Conservation (phyloP, 2,888 invertebrate genomes). For the Cheilosia vulpina region DNA sequence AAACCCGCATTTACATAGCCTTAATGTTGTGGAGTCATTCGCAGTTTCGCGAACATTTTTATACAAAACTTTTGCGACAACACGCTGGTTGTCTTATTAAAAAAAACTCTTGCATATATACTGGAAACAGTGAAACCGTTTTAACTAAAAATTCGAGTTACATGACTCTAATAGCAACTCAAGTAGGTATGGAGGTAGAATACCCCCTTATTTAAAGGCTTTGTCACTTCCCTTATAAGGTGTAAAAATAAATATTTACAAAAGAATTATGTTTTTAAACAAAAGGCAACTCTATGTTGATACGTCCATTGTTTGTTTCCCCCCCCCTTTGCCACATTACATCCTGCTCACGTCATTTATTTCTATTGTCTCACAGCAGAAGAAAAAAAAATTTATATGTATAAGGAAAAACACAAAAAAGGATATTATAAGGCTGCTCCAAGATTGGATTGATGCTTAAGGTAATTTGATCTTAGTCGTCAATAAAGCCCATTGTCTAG, state of each 20-base stretch:
- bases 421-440: conserved; percentile 68
- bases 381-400: neutral
- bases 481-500: conserved; percentile 75
- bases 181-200: neutral
- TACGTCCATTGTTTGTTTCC: conserved; percentile 50
- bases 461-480: conserved; percentile 78
- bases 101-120: too few relatives aligned
- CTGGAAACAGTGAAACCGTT: too few relatives aligned
- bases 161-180: too few relatives aligned
- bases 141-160: too few relatives aligned
- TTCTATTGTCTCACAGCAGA: conserved; percentile 44
- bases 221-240: conserved; percentile 21
- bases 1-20: too few relatives aligned
- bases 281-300: conserved; percentile 42
- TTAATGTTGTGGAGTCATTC: too few relatives aligned
- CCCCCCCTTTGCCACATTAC: conserved; percentile 42
- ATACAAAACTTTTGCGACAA: too few relatives aligned
- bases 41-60: too few relatives aligned
- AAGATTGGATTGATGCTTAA: conserved; percentile 67
- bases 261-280: conserved; percentile 35
- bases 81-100: too few relatives aligned
- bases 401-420: conserved; percentile 35
- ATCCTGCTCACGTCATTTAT: conserved; percentile 33
- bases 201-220: conserved; percentile 29
- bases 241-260: conserved; percentile 60